phyloP scores from a whole-genome alignment of 1,140 invertebrate genomes.

The Cheumatopsyche charites region DNA sequence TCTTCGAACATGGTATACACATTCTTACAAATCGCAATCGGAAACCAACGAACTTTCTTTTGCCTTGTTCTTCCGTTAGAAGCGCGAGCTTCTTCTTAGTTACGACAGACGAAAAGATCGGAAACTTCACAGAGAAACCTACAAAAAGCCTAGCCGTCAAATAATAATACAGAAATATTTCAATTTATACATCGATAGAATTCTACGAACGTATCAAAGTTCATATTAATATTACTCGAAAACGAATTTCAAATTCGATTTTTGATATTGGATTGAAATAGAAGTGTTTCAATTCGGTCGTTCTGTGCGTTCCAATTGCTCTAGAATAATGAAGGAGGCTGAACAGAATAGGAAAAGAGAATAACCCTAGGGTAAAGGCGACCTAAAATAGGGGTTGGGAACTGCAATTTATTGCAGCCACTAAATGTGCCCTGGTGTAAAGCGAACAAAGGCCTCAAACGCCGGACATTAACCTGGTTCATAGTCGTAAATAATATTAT shows the following conservation, averaged over 20 bases:
- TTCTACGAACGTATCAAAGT: no score
- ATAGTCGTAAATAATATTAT: not conserved
- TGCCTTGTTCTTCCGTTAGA: slow-evolving; percentile 34
- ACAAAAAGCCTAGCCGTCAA: slow-evolving; percentile 3
- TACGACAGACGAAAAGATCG: slow-evolving; percentile 14
- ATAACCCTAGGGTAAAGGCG: slow-evolving; percentile 9
- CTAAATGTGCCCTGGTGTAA: slow-evolving; percentile 15
- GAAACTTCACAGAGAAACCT: slow-evolving; percentile 2
- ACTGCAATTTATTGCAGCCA: slow-evolving; percentile 36
- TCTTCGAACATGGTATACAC: not conserved
- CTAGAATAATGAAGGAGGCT: slow-evolving; percentile 9
- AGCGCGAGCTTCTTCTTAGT: slow-evolving; percentile 25
- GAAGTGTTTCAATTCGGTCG: not conserved
- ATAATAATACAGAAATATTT: not conserved
- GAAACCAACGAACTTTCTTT: slow-evolving; percentile 34
- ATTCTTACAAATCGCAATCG: slow-evolving; percentile 23
- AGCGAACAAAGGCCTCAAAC: slow-evolving; percentile 18
- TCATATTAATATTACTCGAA: no score
- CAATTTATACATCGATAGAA: not conserved
- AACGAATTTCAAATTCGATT: no score
- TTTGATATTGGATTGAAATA: not conserved
- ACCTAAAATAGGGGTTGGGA: not conserved
- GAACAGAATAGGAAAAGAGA: not conserved
- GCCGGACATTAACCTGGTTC: slow-evolving; percentile 8
- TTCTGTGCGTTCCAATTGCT: not conserved